phyloP scores from a whole-genome alignment of 2,797 vertebrate species.

The Falco cherrug region DNA sequence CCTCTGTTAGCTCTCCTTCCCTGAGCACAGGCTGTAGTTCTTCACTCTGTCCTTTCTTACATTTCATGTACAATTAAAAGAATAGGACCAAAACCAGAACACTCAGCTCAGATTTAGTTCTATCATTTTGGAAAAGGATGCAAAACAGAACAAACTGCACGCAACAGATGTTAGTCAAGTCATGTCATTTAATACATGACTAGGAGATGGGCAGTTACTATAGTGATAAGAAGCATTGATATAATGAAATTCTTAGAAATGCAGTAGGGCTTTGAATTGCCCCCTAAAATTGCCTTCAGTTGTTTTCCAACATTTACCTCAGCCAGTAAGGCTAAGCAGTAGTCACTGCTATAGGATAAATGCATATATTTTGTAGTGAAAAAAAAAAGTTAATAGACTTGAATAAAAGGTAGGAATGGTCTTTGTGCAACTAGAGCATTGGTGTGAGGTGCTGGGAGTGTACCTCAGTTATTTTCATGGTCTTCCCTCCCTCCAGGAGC shows the following conservation, averaged over 20 bases:
- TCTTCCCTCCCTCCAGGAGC: neutral
- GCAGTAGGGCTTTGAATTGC: neutral
- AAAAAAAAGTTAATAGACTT: neutral
- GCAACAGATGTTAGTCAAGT: neutral
- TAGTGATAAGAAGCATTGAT: neutral
- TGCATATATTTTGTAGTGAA: neutral
- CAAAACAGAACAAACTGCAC: neutral
- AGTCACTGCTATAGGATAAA: neutral
- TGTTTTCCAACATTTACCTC: neutral
- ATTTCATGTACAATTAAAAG: neutral
- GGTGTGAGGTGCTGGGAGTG: neutral
- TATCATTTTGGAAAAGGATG: neutral
- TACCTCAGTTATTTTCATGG: neutral
- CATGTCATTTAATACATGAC: neutral
- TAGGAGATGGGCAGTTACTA: neutral
- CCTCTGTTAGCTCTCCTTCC: neutral
- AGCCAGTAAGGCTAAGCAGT: neutral
- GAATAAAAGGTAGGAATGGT: neutral
- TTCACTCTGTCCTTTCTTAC: neutral
- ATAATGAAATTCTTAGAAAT: neutral
- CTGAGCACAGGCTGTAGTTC: neutral
- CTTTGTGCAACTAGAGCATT: neutral
- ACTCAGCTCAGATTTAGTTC: neutral
- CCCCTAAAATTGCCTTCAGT: neutral
- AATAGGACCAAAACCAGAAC: neutral